Evolutionary conservation across 2,888 invertebrate species (phyloP), one percentile per base, ranked within the genome.

Genomic region (Teinopalpus imperialis): DNA sequence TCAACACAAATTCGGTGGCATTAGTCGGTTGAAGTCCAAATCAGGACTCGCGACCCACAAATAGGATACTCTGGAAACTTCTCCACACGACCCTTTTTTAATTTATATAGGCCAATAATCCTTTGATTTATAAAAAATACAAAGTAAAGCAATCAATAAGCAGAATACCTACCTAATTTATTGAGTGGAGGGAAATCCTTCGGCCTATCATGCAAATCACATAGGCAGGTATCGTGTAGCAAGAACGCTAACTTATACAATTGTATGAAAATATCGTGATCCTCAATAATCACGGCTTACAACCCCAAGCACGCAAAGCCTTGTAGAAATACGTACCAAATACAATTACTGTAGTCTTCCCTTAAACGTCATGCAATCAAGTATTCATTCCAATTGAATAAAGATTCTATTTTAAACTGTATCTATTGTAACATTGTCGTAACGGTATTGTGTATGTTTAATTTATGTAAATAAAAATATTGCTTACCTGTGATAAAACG

Each of bases 251-350:
- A 53, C 52, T 51, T 53, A 51, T 53, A 48, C 45, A 43, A 52
- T 49, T 48, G 56, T 58, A 63, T 70, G 56, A 61, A 58, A 74
- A 71, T 83, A 73, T 82, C 86, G 87, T 86, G 87, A 82, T 81
- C 78, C 64, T 64, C 52, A 59, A 62, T 66, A 57, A 68, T 70
- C 59, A 68, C 70, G 70, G 71, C 77, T 78, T 77, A 80, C 74
- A 70, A 69, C 63, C 69, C 72, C 55, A 63, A 77, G 74, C 83
- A 86, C 87, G 87, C 87, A 75, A 86, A 63, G 59, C 65, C 65
- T 64, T 67, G 51, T 66, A 65, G 66, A 65, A 66, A 55, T 46
- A 46, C 40, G 39, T 46, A 46, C 46, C 46, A 62, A 72, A 71
- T 76, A 75, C 72, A 62, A 69, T 64, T 59, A 55, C 59, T 58